These are phyloP conservation scores for Thunnus thynnus DNA, from an alignment of 2,113 vertebrate species.

Conservation along the genomic window DNA sequence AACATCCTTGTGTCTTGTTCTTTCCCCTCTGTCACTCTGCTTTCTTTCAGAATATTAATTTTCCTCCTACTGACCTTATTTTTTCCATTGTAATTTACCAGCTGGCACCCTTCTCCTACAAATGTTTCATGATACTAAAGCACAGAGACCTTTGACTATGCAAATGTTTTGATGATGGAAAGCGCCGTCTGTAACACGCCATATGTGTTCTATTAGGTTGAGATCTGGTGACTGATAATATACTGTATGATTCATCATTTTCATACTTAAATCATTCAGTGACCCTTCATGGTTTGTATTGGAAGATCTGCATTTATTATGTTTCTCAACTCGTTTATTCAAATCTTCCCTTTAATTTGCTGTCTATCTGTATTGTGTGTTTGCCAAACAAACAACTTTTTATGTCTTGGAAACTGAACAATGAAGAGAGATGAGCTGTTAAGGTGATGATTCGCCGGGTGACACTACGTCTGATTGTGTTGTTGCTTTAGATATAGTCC, in stretches of 20 bases:
- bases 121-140: background rate
- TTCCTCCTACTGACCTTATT: background rate
- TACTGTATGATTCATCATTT: too few species aligned
- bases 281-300: background rate
- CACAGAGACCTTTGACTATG: background rate
- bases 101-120: background rate
- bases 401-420: background rate
- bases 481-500: background rate
- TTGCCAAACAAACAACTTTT: too few species aligned
- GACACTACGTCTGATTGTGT: background rate
- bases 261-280: background rate
- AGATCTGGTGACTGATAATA: too few species aligned
- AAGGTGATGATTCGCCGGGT: background rate
- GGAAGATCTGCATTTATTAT: too few species aligned
- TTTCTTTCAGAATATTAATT: background rate
- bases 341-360: background rate
- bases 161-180: too few species aligned
- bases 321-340: background rate
- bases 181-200: too few species aligned
- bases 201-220: too few species aligned
- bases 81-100: too few species aligned
- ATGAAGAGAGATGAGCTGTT: background rate
- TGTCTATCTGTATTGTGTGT: too few species aligned
- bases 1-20: conserved; percentile 15
- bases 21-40: background rate